These are phyloP conservation scores for Altica lythri DNA, from an alignment of 2,888 invertebrate species.

Conservation along the genomic window DNA sequence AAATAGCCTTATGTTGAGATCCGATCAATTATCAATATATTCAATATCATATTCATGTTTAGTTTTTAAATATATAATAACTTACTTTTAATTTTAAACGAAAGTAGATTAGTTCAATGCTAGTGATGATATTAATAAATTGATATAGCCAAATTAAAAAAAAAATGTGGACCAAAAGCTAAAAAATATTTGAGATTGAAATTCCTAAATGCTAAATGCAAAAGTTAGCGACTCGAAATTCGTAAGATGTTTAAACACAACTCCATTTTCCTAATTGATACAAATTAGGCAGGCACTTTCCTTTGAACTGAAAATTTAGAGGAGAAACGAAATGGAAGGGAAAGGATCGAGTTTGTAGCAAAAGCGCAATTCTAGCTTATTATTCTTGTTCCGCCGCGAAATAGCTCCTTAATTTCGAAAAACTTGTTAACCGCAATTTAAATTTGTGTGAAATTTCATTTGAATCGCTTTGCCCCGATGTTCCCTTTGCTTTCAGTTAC, in stretches of 20 bases:
- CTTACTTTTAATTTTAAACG: too few species aligned
- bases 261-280: constrained; percentile 55
- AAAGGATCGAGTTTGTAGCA: constrained; percentile 37
- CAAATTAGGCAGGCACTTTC: constrained; percentile 50
- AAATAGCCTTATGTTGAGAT: too few species aligned
- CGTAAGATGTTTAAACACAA: constrained; percentile 45
- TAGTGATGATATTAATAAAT: too few species aligned
- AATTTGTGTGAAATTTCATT: constrained; percentile 56
- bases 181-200: too few species aligned
- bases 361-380: constrained; percentile 49
- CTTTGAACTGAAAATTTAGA: constrained; percentile 48
- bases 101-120: too few species aligned
- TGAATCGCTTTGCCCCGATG: constrained; percentile 44
- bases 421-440: constrained; percentile 56
- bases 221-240: constrained; percentile 6
- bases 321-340: constrained; percentile 1
- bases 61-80: too few species aligned
- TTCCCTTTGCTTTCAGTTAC: constrained; percentile 31
- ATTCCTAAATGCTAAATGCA: constrained; percentile 4
- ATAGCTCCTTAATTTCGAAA: constrained; percentile 56
- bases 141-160: too few species aligned
- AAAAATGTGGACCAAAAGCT: too few species aligned
- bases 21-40: too few species aligned
- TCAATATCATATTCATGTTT: too few species aligned
- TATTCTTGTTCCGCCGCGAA: constrained; percentile 53